Base-by-base conservation (phyloP, 2,888 invertebrate species). In the Eulithis prunata region DNA sequence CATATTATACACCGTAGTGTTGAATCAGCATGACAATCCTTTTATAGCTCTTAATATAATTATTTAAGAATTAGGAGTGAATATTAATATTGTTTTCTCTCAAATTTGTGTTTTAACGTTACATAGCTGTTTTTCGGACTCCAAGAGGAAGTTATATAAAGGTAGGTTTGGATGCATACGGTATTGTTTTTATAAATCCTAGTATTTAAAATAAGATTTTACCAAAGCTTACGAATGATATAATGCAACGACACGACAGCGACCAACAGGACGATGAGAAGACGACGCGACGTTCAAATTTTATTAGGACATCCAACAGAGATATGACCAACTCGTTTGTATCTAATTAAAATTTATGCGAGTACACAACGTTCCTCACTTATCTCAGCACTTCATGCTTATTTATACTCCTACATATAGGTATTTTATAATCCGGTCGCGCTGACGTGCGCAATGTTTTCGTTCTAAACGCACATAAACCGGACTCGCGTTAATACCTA, bases 341-440 rank as follows among this genome's bases (percentile, higher is more conserved):
- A 81, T 80, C 81, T 85, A 85, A 86, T 83, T 85, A 86, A 84
- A 83, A 81, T 84, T 83, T 83, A 86, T 86, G 78, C 75, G 75
- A 76, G 75, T 77, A 78, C 77, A 78, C 80, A 78, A 80, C 80
- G 78, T 82, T 80, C 75, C 74, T 79, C 74, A 75, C 78, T 82
- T 85, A 85, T 83, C 84, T 80, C 71, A 62, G 69, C 67, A 64
- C 71, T 71, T 70, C 70, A 70, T 72, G 72, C 76, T 75, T 77
- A 74, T 80, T 76, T 79, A 76, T 75, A 68, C 57, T 72, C 52
- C 32, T 45, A 38, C 52, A 66, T 71, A 70, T 77, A 72, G 71
- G 69, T 75, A 74, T 73, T 69, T 72, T 76, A 75, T 74, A 76
- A 73, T 74, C 66, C 62, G 54, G 66, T 59, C 64, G 60, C 60